Conservation (phyloP, 2,113 vertebrate genomes). For the Speoplatyrhinus poulsoni region DNA sequence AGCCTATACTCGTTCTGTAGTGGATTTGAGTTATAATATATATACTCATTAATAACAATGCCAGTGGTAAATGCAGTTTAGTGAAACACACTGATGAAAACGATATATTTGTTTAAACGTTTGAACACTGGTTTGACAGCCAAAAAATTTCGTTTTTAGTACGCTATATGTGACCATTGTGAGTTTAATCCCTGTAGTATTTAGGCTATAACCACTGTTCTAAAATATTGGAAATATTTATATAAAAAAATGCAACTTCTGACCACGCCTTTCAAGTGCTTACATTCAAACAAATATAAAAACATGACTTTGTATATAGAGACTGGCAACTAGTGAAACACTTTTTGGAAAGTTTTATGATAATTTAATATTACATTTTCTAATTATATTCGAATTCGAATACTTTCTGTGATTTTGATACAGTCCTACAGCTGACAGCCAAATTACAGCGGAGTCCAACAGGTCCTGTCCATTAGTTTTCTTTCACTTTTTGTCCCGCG, state of each 20-base stretch:
- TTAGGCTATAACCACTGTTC: too few relatives aligned
- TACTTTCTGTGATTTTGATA: constrained; percentile 65
- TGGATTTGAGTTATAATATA: not conserved
- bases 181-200: too few relatives aligned
- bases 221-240: too few relatives aligned
- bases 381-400: not conserved
- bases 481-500: constrained; percentile 17
- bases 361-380: not conserved
- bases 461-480: constrained; percentile 67
- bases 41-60: not conserved
- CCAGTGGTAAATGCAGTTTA: not conserved
- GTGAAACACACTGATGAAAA: not conserved
- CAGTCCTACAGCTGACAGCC: constrained; percentile 67
- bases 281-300: too few relatives aligned
- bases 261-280: too few relatives aligned
- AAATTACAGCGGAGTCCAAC: constrained; percentile 69
- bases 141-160: too few relatives aligned
- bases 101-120: too few relatives aligned
- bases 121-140: too few relatives aligned
- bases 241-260: too few relatives aligned
- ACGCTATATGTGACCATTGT: too few relatives aligned
- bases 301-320: not conserved
- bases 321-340: not conserved
- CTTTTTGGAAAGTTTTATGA: constrained; percentile 19
- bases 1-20: too few relatives aligned